These are phyloP conservation scores for Leptopilina boulardi DNA, from an alignment of 1,140 invertebrate genomes.

Conservation along the genomic window DNA sequence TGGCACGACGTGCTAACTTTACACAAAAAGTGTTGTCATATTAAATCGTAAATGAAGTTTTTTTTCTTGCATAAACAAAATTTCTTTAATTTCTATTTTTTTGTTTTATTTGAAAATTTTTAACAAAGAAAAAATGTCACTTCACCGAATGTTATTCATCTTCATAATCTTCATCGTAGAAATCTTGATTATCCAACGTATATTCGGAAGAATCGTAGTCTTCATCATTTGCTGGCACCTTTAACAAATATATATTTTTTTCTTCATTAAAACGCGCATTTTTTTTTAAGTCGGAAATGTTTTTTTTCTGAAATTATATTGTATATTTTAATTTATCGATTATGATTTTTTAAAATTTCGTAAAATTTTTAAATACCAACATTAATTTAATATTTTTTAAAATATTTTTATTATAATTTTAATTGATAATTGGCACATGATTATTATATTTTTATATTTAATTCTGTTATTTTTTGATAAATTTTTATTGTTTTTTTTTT, in stretches of 20 bases:
- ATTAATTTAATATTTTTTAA: no score
- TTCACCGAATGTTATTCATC: conserved; percentile 47
- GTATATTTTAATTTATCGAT: no score
- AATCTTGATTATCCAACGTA: conserved; percentile 45
- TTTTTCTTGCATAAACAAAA: neutral
- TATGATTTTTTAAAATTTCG: no score
- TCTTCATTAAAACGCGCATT: no score
- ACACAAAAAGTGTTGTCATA: conserved; percentile 25
- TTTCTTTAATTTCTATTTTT: neutral
- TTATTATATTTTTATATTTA: no score
- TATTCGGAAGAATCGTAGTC: conserved; percentile 49
- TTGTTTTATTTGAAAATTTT: neutral
- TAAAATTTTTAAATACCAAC: no score
- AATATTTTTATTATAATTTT: no score
- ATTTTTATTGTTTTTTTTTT: no score
- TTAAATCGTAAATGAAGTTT: neutral
- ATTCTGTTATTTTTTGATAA: no score
- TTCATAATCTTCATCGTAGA: conserved; percentile 51
- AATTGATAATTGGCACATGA: no score
- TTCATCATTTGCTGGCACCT: conserved; percentile 63
- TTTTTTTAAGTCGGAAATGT: no score
- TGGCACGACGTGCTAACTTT: neutral
- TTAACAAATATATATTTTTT: conserved; percentile 61
- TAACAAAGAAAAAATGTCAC: neutral
- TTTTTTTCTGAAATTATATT: no score